A percentile compares a stretch with the other conserved stretches of the same genome.
Evolutionary conservation across 2,113 vertebrate species (phyloP).

Genomic region (Pipa parva): DNA sequence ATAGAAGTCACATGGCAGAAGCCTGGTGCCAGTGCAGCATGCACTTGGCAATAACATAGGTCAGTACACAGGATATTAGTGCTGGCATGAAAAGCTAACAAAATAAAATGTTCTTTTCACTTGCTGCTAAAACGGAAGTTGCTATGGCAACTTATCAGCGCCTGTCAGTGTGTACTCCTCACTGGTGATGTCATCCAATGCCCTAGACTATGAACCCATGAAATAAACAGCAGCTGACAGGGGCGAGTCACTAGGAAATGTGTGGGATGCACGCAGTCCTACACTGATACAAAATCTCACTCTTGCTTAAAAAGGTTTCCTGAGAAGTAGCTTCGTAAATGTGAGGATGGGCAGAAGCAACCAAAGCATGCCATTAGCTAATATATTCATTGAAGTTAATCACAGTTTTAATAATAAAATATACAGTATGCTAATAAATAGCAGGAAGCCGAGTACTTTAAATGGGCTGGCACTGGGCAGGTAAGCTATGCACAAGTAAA

Average conservation of each 20-base stretch:
- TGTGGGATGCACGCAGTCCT: not conserved
- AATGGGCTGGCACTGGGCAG: too few relatives aligned
- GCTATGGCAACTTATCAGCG: conserved; percentile 36
- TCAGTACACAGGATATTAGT: conserved; percentile 38
- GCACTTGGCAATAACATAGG: conserved; percentile 36
- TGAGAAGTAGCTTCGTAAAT: not conserved
- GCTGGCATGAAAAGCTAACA: conserved; percentile 34
- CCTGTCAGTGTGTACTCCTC: conserved; percentile 29
- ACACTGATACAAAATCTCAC: not conserved
- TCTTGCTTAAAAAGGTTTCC: not conserved
- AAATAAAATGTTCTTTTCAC: conserved; percentile 42
- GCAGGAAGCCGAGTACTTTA: too few relatives aligned
- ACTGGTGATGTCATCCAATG: conserved; percentile 32
- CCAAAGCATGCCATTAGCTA: too few relatives aligned
- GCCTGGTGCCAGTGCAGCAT: conserved; percentile 19
- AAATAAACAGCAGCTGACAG: conserved; percentile 39
- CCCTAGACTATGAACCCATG: conserved; percentile 22
- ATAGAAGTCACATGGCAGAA: conserved; percentile 5
- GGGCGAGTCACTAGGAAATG: conserved; percentile 16
- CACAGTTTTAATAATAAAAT: too few relatives aligned
- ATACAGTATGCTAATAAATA: too few relatives aligned
- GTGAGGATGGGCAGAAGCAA: too few relatives aligned
- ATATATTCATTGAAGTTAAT: too few relatives aligned
- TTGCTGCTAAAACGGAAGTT: conserved; percentile 37
- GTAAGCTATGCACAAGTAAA: too few relatives aligned